Evolutionary conservation across 2,113 vertebrate genomes (phyloP), one percentile per base, ranked within the genome.

Genomic region (Onychostruthus taczanowskii): DNA sequence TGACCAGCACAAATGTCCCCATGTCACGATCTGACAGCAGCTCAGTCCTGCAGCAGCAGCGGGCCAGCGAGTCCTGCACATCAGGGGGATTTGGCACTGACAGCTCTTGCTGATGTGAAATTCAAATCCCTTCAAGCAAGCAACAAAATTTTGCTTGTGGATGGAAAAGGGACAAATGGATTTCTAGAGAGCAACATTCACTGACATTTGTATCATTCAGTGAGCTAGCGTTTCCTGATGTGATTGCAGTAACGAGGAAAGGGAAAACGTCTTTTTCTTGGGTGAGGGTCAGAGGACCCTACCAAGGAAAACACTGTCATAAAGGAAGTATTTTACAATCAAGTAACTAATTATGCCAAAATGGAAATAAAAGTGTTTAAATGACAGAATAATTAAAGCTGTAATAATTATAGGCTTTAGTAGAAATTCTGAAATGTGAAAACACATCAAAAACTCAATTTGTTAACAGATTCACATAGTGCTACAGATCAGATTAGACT

Each of bases 291-390:
- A 93, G 50, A 81, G 24, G 37, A 87, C 16, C 12, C 43, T 31
- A 33, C 21, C 17, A 39, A 94, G 39, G 67, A 93, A 97, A 95
- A 83, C 3, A 23, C 44, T 72, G 49, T 64, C 37, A 90, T 90
- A 95, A 92, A 89, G 37, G n/a, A 59, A 80, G 46, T 21, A 41
- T 82, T 93, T 94, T 58, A 73, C n/a, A 92, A 20, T 85, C 79
- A 84, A 76, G 62, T 43, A 94, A 21, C 47, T 74, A 84, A 78
- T 50, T 69, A 83, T 67, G 39, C 28, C 8, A 52, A 96, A 96
- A 96, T 20, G 39, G 53, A 93, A 95, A 92, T 52, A 81, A 58
- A 96, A 73, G 27, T 58, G 41, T 87, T 95, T 90, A 94, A 97
- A 92, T 91, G 78, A 87, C 66, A 94, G 74, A 73, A 84, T 88